phyloP scores from a whole-genome alignment of 2,888 invertebrate genomes.

The Chloroclysta siterata region DNA sequence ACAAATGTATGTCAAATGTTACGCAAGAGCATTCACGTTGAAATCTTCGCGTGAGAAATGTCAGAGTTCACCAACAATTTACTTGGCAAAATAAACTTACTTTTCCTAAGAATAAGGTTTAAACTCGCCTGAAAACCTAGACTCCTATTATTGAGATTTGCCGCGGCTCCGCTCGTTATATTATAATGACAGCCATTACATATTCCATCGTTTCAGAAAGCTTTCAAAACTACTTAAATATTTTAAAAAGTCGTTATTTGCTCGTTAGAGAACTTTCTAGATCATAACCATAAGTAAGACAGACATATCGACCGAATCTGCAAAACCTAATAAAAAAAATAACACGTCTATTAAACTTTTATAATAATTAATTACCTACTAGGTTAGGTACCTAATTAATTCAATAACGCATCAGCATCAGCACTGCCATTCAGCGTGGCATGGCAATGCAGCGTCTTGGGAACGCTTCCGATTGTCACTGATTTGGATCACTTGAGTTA shows the following conservation, averaged over 20 bases:
- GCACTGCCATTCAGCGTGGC: no score
- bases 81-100: slow-evolving; percentile 6
- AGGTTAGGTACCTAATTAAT: neutral
- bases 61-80: slow-evolving; percentile 25
- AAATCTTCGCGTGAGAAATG: slow-evolving; percentile 23
- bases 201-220: slow-evolving; percentile 37
- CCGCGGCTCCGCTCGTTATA: slow-evolving; percentile 35
- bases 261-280: slow-evolving; percentile 38
- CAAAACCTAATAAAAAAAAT: no score
- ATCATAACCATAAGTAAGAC: slow-evolving; percentile 3
- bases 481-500: no score
- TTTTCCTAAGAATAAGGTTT: neutral
- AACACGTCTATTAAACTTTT: no score
- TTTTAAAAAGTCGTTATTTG: slow-evolving; percentile 42
- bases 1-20: slow-evolving; percentile 28
- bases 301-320: neutral
- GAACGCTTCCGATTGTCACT: no score
- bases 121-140: neutral
- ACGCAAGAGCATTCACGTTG: slow-evolving; percentile 18
- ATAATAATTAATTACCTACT: no score
- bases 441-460: no score
- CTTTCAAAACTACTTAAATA: slow-evolving; percentile 29
- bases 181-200: slow-evolving; percentile 37
- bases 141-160: slow-evolving; percentile 22
- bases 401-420: no score